Evolutionary conservation across 2,888 invertebrate species (phyloP).

Genomic region (Argyresthia albistria): DNA sequence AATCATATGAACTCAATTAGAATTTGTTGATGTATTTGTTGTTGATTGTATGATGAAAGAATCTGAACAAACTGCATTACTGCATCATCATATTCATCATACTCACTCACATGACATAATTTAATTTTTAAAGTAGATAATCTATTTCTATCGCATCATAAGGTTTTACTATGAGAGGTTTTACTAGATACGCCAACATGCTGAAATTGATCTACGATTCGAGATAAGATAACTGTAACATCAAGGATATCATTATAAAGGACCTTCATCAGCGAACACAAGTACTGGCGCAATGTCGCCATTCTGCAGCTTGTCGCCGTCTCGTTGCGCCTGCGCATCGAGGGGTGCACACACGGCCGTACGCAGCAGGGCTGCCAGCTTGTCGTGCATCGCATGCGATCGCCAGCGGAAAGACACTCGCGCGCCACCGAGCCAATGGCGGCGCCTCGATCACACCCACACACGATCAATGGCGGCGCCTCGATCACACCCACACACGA

Average conservation of each 20-base stretch:
- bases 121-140: too few species aligned
- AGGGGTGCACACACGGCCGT: conserved; percentile 36
- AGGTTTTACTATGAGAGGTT: too few species aligned
- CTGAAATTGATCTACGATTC: not conserved
- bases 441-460: not conserved
- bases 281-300: conserved; percentile 42
- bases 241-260: not conserved
- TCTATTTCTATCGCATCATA: too few species aligned
- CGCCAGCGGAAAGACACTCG: not conserved
- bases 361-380: conserved; percentile 50
- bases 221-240: not conserved
- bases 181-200: too few species aligned
- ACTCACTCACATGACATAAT: too few species aligned
- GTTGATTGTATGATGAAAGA: too few species aligned
- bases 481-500: not conserved
- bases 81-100: too few species aligned
- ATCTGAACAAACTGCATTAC: too few species aligned
- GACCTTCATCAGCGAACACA: conserved; percentile 53
- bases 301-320: conserved; percentile 47
- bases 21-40: too few species aligned
- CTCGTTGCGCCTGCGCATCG: conserved; percentile 20
- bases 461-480: not conserved
- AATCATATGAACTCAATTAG: too few species aligned
- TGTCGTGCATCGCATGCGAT: conserved; percentile 60
- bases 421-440: conserved; percentile 1